Evolutionary conservation across 1,140 invertebrate species (phyloP).

Genomic region (Drosophila kanapiae): DNA sequence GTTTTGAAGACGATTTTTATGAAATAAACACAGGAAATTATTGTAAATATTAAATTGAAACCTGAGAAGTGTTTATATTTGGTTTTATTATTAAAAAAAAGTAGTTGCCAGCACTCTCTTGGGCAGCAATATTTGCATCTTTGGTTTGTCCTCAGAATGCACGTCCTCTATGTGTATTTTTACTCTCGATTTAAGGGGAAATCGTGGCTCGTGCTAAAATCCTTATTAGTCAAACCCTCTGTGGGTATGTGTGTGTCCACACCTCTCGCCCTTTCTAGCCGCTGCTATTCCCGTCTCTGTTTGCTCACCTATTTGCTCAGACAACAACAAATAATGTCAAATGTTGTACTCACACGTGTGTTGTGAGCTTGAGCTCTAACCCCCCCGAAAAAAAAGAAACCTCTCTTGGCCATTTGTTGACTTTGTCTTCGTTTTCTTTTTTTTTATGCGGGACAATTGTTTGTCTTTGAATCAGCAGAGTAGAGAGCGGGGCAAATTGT

Average conservation of each 20-base stretch:
- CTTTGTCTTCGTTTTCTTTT: conserved; percentile 54
- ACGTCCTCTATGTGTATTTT: conserved; percentile 32
- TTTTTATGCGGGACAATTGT: conserved; percentile 64
- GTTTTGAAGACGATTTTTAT: too few relatives aligned
- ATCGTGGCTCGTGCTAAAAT: conserved; percentile 45
- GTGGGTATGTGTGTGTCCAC: conserved; percentile 7
- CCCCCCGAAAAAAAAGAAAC: conserved; percentile 16
- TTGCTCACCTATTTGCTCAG: conserved; percentile 76
- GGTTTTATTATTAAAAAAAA: background rate
- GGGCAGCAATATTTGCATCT: background rate
- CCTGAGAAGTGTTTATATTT: background rate
- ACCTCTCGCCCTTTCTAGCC: conserved; percentile 5
- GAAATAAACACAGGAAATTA: background rate
- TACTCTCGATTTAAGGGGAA: conserved; percentile 56
- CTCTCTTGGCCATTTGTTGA: conserved; percentile 57
- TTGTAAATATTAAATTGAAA: background rate
- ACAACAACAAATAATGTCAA: conserved; percentile 74
- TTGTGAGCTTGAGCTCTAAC: conserved; percentile 17
- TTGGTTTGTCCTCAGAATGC: background rate
- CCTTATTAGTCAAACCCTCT: conserved; percentile 45
- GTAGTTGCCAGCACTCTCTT: background rate
- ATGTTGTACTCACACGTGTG: conserved; percentile 65
- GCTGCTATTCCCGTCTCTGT: conserved; percentile 26
- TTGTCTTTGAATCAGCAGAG: conserved; percentile 16
- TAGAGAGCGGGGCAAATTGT: background rate